Evolutionary conservation across 2,113 vertebrate species (phyloP), one percentile per base, ranked within the genome.

Genomic region (Chaetops frenatus): DNA sequence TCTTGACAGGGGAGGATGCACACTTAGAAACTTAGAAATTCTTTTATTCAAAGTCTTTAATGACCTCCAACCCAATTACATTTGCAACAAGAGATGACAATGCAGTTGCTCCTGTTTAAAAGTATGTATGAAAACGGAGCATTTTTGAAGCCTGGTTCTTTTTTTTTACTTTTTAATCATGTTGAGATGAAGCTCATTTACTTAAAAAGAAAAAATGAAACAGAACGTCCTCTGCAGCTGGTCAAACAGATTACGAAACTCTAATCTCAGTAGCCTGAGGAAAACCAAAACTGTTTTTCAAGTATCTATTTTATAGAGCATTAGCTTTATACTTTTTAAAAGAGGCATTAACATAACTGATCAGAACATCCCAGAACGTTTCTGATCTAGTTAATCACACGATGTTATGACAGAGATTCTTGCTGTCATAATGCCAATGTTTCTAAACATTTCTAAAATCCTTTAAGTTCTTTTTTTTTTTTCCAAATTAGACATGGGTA

Each of bases 231-330:
- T 95, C 95, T 94, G 95, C 95, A 95, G 97, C 95, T 97, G 96
- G 95, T 92, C 96, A 97, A 97, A 95, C 94, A 96, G 95, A 96
- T 96, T 95, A 96, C 3, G 21, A 97, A 85, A 95, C 92, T 74
- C 91, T 96, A 96, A 97, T 96, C 94, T 94, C 90, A 86, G 80
- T 91, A 95, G 89, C 94, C 94, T 80, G 72, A 92, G 93, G 95
- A 94, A 96, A 97, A 92, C 57, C 25, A 93, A 94, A 94, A 97
- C 92, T 92, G 85, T 72, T 91, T 91, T 90, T 96, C 94, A 95
- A 96, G 92, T 86, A 94, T 94, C 86, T 82, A 80, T 91, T 96
- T 92, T 94, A 95, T 7, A 93, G 70, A 94, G 76, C 74, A 80
- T n/a, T 91, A 78, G 74, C 86, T 90, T 81, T 54, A 40, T 67